phyloP scores from a whole-genome alignment of 2,797 vertebrate species.

The Discoglossus pictus region DNA sequence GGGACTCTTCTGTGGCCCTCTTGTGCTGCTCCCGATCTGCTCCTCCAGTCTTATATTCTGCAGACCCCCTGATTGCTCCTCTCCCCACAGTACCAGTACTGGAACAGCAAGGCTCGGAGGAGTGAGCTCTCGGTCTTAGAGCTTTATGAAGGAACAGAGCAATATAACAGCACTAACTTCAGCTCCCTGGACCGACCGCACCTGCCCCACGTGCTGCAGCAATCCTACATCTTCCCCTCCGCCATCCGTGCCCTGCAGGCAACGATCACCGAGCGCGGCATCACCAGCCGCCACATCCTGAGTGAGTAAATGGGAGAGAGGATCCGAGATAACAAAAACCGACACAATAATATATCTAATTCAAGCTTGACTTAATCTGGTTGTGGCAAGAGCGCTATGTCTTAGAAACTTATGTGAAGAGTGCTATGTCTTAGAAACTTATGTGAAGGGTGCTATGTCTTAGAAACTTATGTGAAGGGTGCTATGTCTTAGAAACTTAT shows the following conservation, averaged over 20 bases:
- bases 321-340: too few relatives aligned
- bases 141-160: slow-evolving; percentile 93
- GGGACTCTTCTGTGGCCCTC: too few relatives aligned
- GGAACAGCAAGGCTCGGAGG: slow-evolving; percentile 94
- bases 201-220: slow-evolving; percentile 90
- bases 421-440: too few relatives aligned
- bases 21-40: too few relatives aligned
- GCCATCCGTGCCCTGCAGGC: slow-evolving; percentile 92
- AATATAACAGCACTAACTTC: slow-evolving; percentile 96
- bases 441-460: too few relatives aligned
- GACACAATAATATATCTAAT: too few relatives aligned
- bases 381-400: too few relatives aligned
- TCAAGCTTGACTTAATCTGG: too few relatives aligned
- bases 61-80: not conserved
- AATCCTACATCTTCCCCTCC: slow-evolving; percentile 96
- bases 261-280: slow-evolving; percentile 95
- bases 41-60: too few relatives aligned
- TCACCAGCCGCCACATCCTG: slow-evolving; percentile 95
- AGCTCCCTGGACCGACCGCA: slow-evolving; percentile 93
- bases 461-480: too few relatives aligned
- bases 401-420: too few relatives aligned
- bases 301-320: slow-evolving; percentile 74
- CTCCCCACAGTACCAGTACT: slow-evolving; percentile 85
- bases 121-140: slow-evolving; percentile 93
- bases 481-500: too few relatives aligned